Evolutionary conservation across 2,797 vertebrate species (phyloP).

Genomic region (Poecilia wingei): DNA sequence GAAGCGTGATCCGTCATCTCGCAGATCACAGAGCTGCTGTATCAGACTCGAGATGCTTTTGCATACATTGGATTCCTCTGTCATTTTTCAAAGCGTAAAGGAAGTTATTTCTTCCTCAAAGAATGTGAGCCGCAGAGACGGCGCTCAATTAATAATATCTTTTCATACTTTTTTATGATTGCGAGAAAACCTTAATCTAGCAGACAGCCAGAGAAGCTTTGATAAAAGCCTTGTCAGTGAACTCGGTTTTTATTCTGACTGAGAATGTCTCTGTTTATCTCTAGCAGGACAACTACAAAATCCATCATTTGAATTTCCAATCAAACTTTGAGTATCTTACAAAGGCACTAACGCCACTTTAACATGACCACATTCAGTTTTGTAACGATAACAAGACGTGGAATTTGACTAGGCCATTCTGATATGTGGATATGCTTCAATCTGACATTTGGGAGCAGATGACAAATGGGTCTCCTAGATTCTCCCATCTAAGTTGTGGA

Average conservation of each 20-base stretch:
- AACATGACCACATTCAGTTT: neutral
- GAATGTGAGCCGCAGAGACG: conserved; percentile 19
- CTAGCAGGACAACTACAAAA: neutral
- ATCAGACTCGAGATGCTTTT: conserved; percentile 37
- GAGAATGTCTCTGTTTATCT: neutral
- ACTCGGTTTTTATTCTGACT: neutral
- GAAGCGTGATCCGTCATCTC: conserved; percentile 35
- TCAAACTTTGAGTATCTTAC: neutral
- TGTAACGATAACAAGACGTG: neutral
- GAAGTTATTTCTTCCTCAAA: conserved; percentile 43
- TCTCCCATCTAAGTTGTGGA: neutral
- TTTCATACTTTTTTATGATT: conserved; percentile 37
- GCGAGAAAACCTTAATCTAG: conserved; percentile 30
- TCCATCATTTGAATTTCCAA: neutral
- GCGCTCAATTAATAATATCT: conserved; percentile 26
- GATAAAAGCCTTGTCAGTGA: conserved; percentile 21
- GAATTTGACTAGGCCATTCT: neutral
- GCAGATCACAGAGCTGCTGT: conserved; percentile 50
- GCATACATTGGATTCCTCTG: conserved; percentile 45
- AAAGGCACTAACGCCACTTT: neutral
- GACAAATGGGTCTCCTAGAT: neutral
- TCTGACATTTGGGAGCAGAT: neutral
- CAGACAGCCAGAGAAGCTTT: conserved; percentile 11
- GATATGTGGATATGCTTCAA: too few species aligned
- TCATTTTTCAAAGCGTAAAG: conserved; percentile 51